These are phyloP conservation scores for Scartelaos histophorus DNA, from an alignment of 2,113 vertebrate genomes.

Conservation along the genomic window DNA sequence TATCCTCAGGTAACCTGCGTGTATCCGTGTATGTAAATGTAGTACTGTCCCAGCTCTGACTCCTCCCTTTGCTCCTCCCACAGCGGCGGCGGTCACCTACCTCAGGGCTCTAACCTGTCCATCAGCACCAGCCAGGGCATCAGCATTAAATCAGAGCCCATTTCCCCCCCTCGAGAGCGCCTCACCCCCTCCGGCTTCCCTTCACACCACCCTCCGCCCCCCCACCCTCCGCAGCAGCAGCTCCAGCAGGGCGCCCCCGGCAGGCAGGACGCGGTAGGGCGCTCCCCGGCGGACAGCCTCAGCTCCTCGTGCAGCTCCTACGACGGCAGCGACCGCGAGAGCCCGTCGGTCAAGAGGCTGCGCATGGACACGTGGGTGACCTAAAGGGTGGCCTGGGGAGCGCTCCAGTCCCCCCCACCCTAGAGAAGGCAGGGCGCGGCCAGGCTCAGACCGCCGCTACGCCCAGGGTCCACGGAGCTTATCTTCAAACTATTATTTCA, in stretches of 20 bases:
- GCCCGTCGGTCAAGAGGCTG: slow-evolving; percentile 95
- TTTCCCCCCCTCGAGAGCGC: slow-evolving; percentile 94
- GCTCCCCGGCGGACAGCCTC: slow-evolving; percentile 96
- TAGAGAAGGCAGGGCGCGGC: slow-evolving; percentile 27
- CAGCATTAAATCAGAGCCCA: slow-evolving; percentile 97
- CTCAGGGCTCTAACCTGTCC: slow-evolving; percentile 95
- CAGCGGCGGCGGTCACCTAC: slow-evolving; percentile 93
- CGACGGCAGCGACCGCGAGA: slow-evolving; percentile 94
- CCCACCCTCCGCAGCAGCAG: slow-evolving; percentile 49
- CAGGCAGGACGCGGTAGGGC: slow-evolving; percentile 89
- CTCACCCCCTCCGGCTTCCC: slow-evolving; percentile 89
- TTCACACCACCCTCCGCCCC: slow-evolving; percentile 69
- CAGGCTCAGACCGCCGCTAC: slow-evolving; percentile 54
- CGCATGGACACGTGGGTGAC: slow-evolving; percentile 99
- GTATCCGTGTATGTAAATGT: background rate
- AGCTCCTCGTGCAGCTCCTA: slow-evolving; percentile 99
- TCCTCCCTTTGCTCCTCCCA: background rate
- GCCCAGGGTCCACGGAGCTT: slow-evolving; percentile 63
- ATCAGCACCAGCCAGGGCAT: slow-evolving; percentile 95
- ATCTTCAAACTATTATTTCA: slow-evolving; percentile 68
- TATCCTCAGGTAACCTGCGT: too few relatives aligned
- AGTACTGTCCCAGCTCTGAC: too few relatives aligned
- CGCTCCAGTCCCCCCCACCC: too few relatives aligned
- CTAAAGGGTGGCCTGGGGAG: slow-evolving; percentile 70
- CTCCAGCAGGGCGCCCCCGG: slow-evolving; percentile 75